Base-by-base conservation (phyloP, 2,113 vertebrate species). In the Podarcis raffonei region DNA sequence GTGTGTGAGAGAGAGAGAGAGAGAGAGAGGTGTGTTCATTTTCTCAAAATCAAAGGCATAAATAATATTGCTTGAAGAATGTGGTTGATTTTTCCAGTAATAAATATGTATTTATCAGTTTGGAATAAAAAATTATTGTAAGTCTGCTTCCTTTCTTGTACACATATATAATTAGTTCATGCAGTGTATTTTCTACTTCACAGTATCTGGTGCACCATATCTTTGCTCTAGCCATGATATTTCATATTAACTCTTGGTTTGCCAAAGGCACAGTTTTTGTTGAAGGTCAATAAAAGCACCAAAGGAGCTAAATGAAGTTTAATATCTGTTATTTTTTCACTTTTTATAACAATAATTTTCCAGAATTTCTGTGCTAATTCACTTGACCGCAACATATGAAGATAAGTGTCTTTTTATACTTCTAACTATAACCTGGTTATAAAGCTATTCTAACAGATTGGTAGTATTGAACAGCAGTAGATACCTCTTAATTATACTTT, bases 401-500 rank as follows among this genome's bases (percentile, higher is more conserved):
- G 71, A 69, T 66, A 71, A 53, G 15, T 48, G 65, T 32, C 66
- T 71, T 71, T 84, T 71, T 84, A n/a, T 30, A 53, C 59, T 84
- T 20, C 82, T 12, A 72, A n/a, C 20, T 53, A 32, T 62, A n/a
- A 53, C 1, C 69, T 53, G 48, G 27, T 20, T 23, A 57, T 23
- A 72, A 71, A 83, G 92, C 32, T 75, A 0, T 48, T 72, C 11
- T 48, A 81, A 5, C 37, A n/a, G 77, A 92, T 88, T 81, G 42
- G 85, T 92, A 27, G 75, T 35, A 0, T 90, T 80, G 87, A 81
- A 48, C 88, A 89, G 39, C 4, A 35, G 89, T 74, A 81, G 93
- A 30, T 68, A 81, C 68, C 93, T 75, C 90, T 53, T 72, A 72
- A 65, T 62, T 62, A 16, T 77, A 91, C 90, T 91, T 85, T 77